Evolutionary conservation across 1,140 invertebrate species (phyloP), one percentile per base, ranked within the genome.

Genomic region (Ruditapes philippinarum): DNA sequence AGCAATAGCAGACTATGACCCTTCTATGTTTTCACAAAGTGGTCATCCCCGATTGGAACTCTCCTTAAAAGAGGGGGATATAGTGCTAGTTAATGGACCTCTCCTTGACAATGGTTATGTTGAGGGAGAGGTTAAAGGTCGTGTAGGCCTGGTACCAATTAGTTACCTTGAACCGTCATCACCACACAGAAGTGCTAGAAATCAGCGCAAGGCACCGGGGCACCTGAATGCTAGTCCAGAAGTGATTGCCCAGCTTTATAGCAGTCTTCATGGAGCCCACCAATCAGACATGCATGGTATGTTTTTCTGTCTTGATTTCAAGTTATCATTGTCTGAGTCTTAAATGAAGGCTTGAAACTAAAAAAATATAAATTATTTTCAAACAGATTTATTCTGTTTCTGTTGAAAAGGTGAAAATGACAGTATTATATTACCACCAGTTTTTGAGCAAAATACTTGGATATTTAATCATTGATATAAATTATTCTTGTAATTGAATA

Each of bases 1-100:
- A 76, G 94, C 92, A 2, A 90, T 94, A 22, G 83, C 93, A 31
- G 93, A 95, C 49, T 95, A 94, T 74, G 88, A 92, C 36, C 94
- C 94, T 33, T 65, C 80, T 25, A 25, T 92, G 14, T 94, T 93
- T 40, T 94, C 94, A 22, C 82, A 88, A 62, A 94, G 92, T 91
- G 93, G 92, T 11, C 89, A 93, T 33, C 92, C 89, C 31, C 45
- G 89, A 19, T 85, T 93, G 49, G 94, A 95, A 51, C 73, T 94
- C 22, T 70, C 89, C 17, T 74, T 95, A 25, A 91, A 88, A 49
- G 94, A 95, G 78, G 94, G 94, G 68, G 85, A 88, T 51, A 36
- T 51, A 25, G 85, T 88, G 54, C n/a, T 68, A 40, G 57, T 89
- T 80, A 49, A 83, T 92, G 94, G 94, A 17, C 89, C 91, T 17